phyloP scores from a whole-genome alignment of 1,140 invertebrate genomes.

The Apis florea region DNA sequence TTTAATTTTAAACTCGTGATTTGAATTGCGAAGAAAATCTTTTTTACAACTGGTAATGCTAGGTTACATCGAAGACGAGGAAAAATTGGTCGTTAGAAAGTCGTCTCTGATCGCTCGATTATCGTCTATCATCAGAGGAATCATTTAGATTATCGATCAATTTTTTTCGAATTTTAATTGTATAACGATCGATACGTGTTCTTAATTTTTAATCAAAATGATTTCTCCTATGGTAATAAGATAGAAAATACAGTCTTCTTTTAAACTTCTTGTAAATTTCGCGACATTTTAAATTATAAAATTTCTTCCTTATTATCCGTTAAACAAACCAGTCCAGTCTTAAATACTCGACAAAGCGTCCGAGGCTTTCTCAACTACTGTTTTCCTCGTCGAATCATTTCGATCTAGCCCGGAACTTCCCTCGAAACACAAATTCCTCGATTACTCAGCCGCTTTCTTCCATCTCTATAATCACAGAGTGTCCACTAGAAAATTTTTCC shows the following conservation, averaged over 20 bases:
- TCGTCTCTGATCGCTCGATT: constrained; percentile 34
- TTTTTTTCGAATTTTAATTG: neutral
- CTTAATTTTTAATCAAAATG: too few species aligned
- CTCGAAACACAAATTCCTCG: neutral
- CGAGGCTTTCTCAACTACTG: neutral
- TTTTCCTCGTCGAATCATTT: neutral
- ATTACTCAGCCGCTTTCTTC: constrained; percentile 1
- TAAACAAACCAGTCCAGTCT: neutral
- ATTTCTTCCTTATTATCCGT: neutral
- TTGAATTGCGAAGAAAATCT: constrained; percentile 4
- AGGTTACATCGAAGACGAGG: constrained; percentile 19
- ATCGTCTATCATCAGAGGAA: neutral
- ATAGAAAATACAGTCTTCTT: too few species aligned
- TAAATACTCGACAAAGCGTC: neutral
- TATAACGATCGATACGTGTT: too few species aligned
- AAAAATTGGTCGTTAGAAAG: constrained; percentile 23
- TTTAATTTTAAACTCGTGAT: neutral
- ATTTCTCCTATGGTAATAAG: too few species aligned
- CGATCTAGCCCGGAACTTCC: neutral
- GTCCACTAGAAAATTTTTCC: neutral
- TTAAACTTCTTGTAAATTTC: too few species aligned
- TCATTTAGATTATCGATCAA: neutral
- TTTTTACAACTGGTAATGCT: constrained; percentile 2
- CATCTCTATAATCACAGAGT: neutral
- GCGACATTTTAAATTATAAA: too few species aligned